Evolutionary conservation across 2,888 invertebrate genomes (phyloP).

Genomic region (Alviniconcha strummeri): DNA sequence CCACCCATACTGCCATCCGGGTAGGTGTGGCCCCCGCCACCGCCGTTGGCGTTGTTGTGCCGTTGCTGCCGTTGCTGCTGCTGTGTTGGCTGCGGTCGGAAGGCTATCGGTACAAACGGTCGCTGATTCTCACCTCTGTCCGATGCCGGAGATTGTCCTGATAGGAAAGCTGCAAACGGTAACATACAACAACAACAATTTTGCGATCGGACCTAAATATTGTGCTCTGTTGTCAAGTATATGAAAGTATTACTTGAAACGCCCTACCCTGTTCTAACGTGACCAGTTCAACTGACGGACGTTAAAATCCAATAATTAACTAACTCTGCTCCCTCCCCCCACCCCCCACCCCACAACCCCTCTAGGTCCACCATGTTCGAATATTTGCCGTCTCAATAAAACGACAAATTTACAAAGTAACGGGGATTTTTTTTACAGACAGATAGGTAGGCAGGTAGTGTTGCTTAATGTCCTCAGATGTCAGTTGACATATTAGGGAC

Average conservation of each 20-base stretch:
- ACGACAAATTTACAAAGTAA: too few species aligned
- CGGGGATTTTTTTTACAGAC: too few species aligned
- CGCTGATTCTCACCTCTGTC: neutral
- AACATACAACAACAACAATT: too few species aligned
- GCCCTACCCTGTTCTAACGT: neutral
- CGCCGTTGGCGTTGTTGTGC: neutral
- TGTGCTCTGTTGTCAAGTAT: neutral
- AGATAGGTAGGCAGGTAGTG: too few species aligned
- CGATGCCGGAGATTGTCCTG: neutral
- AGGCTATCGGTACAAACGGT: neutral
- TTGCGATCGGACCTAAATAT: too few species aligned
- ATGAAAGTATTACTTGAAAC: neutral
- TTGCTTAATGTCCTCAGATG: too few species aligned
- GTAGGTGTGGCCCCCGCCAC: neutral
- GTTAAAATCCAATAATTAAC: neutral
- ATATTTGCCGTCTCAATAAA: too few species aligned
- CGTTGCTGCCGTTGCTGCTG: neutral
- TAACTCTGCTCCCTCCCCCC: too few species aligned
- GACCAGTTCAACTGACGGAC: neutral
- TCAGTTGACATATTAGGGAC: too few species aligned
- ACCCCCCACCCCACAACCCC: too few species aligned
- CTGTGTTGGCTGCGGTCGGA: neutral
- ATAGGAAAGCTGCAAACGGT: neutral
- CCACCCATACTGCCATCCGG: neutral
- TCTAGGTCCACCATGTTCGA: too few species aligned